Percentiles rank a stretch among this genome's conserved stretches.
Conservation (phyloP, 1,140 invertebrate species). For the Drosophila elegans region DNA sequence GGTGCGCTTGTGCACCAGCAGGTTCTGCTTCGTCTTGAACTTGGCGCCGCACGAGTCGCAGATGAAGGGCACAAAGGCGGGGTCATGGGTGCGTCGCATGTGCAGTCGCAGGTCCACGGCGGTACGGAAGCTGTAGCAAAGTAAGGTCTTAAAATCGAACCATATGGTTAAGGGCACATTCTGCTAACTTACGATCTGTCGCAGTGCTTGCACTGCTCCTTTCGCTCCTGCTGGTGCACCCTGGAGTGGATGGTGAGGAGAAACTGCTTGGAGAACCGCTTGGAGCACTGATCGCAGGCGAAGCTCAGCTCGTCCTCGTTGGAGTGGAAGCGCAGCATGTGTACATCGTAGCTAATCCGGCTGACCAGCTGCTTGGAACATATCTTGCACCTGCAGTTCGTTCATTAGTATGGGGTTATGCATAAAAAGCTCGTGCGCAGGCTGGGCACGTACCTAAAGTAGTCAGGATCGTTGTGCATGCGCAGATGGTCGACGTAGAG, state of each 20-base stretch:
- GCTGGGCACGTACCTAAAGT: constrained; percentile 40
- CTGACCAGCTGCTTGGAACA: constrained; percentile 52
- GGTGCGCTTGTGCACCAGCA: constrained; percentile 55
- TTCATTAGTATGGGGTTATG: neutral
- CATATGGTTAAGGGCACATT: no score
- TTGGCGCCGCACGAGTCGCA: constrained; percentile 61
- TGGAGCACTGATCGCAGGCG: constrained; percentile 57
- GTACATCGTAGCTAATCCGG: constrained; percentile 48
- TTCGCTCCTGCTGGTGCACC: constrained; percentile 54
- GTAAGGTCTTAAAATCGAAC: no score
- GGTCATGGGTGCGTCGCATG: constrained; percentile 56
- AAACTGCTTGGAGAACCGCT: constrained; percentile 53
- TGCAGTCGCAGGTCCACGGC: constrained; percentile 42
- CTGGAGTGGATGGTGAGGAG: constrained; percentile 46
- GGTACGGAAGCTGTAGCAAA: constrained; percentile 27
- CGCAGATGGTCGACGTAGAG: constrained; percentile 62
- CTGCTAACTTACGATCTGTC: constrained; percentile 44
- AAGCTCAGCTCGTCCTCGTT: constrained; percentile 47
- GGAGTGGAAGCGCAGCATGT: constrained; percentile 55
- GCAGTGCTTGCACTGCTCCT: constrained; percentile 53
- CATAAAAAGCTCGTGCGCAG: neutral
- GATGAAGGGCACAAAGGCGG: constrained; percentile 51
- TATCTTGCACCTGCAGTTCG: constrained; percentile 38
- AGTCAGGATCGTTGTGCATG: constrained; percentile 58
- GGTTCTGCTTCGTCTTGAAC: constrained; percentile 58